Base-by-base conservation (phyloP, 53 echinoderm and acorn worm genomes). In the Holothuria leucospilota region DNA sequence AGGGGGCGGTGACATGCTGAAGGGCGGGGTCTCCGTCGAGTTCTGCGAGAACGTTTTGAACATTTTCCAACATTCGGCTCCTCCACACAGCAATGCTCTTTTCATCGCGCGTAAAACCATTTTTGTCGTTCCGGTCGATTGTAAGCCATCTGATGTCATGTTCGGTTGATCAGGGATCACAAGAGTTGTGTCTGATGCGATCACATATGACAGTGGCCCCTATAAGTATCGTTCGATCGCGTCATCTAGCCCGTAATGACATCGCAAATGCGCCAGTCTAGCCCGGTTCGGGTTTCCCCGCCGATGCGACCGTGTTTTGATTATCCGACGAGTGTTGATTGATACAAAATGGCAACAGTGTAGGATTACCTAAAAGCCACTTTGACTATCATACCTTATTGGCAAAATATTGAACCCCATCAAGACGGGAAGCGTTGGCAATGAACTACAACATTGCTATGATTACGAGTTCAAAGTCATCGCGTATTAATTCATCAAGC, bases 281-380 rank as follows among this genome's bases (percentile, higher is more conserved):
- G 52, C 75, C 26, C 75, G 75, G 49, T 75, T 75, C 75, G 75
- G 39, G 75, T 75, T 75, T 51, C 75, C 51, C 52, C 51, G 75
- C 49, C 68, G 26, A 51, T 26, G 49, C 49, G 75, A 39, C 49
- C 75, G 52, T 51, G 52, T 75, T 27, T 75, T 75, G 75, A 75
- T 75, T 75, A 75, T 75, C 49, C 75, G 75, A 52, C 75, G 75
- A 49, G 75, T 52, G 75, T 75, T 75, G 75, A 75, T 75, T 75
- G 75, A 75, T 75, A 75, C 75, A 75, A 75, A 75, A 75, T 75
- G 75, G 75, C 75, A 75, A 52, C 75, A 27, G 75, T 75, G 51
- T 75, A 49, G 25, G 49, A 75, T 75, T 75, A 75, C 75, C 7
- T 26, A 75, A 46, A 49, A 75, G 49, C 51, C 75, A 75, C 75